These are phyloP conservation scores for Sebastolobus altivelis DNA, from an alignment of 2,797 vertebrate genomes.

Conservation along the genomic window DNA sequence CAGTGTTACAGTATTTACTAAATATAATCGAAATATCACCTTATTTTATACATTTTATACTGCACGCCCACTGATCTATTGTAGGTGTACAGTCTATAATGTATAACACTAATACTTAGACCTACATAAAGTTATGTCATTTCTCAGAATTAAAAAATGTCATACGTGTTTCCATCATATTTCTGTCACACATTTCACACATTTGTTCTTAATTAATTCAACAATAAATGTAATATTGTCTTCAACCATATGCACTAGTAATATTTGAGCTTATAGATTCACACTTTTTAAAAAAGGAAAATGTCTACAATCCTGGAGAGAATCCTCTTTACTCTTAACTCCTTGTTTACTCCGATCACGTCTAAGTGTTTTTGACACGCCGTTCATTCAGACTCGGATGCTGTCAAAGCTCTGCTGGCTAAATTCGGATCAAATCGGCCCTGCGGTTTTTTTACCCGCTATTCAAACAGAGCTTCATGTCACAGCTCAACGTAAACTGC, in stretches of 20 bases:
- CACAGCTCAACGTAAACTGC: conserved; percentile 26
- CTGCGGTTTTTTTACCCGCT: not conserved
- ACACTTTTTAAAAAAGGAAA: not conserved
- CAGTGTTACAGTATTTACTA: not conserved
- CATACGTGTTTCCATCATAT: too few species aligned
- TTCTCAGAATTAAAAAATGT: not conserved
- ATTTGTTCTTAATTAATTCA: not conserved
- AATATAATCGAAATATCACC: not conserved
- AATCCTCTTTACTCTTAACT: not conserved
- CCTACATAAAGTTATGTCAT: not conserved
- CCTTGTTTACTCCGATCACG: not conserved
- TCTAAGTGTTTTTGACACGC: conserved; percentile 45
- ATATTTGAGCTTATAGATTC: not conserved
- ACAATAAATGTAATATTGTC: not conserved
- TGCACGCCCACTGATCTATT: not conserved
- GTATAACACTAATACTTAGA: not conserved
- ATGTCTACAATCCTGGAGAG: not conserved
- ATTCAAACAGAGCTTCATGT: conserved; percentile 35
- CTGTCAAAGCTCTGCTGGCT: conserved; percentile 31
- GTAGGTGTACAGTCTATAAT: not conserved
- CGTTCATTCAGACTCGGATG: conserved; percentile 44
- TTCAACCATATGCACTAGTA: not conserved
- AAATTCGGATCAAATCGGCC: conserved; percentile 30
- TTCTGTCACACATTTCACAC: too few species aligned
- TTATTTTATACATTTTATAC: not conserved